Conservation (phyloP, 2,888 invertebrate genomes). For the Cryptus viduatorius region DNA sequence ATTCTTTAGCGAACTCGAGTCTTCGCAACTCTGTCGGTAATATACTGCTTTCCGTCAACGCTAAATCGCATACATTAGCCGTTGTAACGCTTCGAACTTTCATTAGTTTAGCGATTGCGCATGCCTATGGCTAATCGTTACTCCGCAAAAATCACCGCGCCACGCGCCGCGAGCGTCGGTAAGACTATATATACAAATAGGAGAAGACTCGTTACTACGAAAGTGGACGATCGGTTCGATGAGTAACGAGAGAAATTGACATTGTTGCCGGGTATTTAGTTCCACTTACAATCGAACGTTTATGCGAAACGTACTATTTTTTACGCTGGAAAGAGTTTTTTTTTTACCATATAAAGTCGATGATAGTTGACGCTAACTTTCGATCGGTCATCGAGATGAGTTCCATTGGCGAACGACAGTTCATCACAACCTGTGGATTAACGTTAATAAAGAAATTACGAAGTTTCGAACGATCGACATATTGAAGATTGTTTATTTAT, state of each 20-base stretch:
- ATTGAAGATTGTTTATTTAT: too few species aligned
- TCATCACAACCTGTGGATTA: background rate
- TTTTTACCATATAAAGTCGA: background rate
- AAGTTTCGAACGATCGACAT: too few species aligned
- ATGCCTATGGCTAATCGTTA: background rate
- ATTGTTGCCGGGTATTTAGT: conserved; percentile 48
- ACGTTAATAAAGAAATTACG: too few species aligned
- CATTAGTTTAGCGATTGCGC: background rate
- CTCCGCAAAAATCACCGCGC: conserved; percentile 1
- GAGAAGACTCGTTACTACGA: conserved; percentile 29
- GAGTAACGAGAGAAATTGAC: conserved; percentile 61
- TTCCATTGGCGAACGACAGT: conserved; percentile 57
- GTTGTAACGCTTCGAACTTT: background rate
- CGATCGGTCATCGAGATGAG: conserved; percentile 15
- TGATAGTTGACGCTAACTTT: conserved; percentile 24
- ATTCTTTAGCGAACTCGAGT: background rate
- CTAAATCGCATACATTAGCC: background rate
- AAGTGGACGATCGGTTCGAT: conserved; percentile 46
- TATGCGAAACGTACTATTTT: background rate
- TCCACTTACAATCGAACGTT: conserved; percentile 54
- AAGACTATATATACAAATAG: background rate
- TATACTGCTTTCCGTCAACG: background rate
- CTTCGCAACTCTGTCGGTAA: background rate
- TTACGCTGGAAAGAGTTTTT: background rate
- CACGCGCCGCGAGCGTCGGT: background rate